Base-by-base conservation (phyloP, 1,140 invertebrate species). In the Polypedilum pembai region DNA sequence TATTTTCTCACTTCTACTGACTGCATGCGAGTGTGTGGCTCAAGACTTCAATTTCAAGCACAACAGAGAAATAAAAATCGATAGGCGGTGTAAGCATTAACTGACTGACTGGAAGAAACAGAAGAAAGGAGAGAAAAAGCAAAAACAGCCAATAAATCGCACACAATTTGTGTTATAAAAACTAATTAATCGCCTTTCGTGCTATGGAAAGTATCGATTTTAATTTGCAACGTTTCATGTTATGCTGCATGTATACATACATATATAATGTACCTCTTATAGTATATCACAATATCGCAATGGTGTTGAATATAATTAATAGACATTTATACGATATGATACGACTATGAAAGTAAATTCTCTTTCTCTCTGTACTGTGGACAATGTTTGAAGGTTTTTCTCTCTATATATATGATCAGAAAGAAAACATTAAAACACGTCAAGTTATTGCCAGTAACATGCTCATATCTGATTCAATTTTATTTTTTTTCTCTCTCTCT, bases 161-260 rank as follows among this genome's bases (percentile, higher is more conserved):
- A 21, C 65, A 21, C 65, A 69, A 69, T 69, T 69, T 69, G 65
- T 69, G 65, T 69, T 69, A 69, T 69, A 69, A 69, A 56, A 69
- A 69, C 65, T 69, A 69, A 69, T 69, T 69, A 69, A 69, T 69
- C 65, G 65, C 17, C 45, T 69, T 69, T 69, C 65, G 65, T 69
- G 65, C 65, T 10, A 69, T 69, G 65, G 45, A 69, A 69, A 69
- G 12, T 69, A 69, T 69, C 65, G 65, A 69, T 69, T 69, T 69
- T 69, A 69, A 69, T 69, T 69, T 69, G 65, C 65, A 20, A 21
- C 20, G 65, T 21, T 56, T 69, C 65, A 69, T 69, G 65, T 69
- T 69, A 20, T 56, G 45, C 45, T 56, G n/a, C 45, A 56, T 56
- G 45, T 56, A 33, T 33, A 56, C 45, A n/a, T 56, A 56, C 12